Evolutionary conservation across 2,113 vertebrate species (phyloP).

Genomic region (Myodes glareolus): DNA sequence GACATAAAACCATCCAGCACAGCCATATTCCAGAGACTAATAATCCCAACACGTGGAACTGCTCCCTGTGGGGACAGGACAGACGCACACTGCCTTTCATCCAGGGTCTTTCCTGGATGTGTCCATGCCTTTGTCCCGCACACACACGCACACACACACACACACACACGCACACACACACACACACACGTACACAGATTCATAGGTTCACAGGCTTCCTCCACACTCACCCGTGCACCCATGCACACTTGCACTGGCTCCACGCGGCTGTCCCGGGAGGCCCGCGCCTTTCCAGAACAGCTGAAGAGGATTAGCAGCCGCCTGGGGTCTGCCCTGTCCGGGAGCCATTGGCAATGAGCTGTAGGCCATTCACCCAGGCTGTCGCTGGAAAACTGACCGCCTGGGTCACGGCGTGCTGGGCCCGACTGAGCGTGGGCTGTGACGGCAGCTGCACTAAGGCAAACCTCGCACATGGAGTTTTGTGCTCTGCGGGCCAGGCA

Average conservation of each 20-base stretch:
- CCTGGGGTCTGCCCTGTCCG: too few relatives aligned
- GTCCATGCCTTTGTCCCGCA: neutral
- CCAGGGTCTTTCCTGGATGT: neutral
- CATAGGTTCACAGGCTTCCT: too few relatives aligned
- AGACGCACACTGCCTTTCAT: fast-evolving
- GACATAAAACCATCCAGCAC: too few relatives aligned
- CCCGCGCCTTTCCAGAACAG: neutral
- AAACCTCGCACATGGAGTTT: too few relatives aligned
- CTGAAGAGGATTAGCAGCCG: neutral
- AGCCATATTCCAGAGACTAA: neutral
- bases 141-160: fast-evolving
- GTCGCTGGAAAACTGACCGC: neutral
- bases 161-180: too few relatives aligned
- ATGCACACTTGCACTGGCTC: neutral
- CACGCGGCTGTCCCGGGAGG: neutral
- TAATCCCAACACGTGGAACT: fast-evolving
- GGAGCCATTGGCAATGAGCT: fast-evolving
- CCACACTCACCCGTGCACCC: neutral
- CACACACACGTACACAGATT: too few relatives aligned
- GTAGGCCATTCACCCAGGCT: neutral
- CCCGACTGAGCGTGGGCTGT: neutral
- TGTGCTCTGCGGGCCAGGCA: fast-evolving
- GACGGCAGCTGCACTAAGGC: fast-evolving
- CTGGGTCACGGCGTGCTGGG: neutral
- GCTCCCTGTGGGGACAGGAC: neutral